Percentiles rank a stretch among this genome's conserved stretches.
Evolutionary conservation across 2,113 vertebrate species (phyloP).

Genomic region (Procavia capensis): DNA sequence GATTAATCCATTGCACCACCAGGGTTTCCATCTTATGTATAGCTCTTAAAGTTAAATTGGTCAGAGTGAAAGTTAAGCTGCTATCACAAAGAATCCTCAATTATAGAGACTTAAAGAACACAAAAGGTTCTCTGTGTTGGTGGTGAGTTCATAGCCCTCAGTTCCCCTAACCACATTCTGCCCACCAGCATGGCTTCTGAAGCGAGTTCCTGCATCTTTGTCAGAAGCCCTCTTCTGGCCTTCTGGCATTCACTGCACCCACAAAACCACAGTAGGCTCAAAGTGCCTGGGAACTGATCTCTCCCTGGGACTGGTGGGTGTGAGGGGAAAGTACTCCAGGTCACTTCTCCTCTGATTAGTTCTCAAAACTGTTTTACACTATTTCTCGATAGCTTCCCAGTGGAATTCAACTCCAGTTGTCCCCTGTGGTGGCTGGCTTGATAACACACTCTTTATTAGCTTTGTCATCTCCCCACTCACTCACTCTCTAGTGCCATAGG

Average conservation of each 20-base stretch:
- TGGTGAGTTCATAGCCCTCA: rapidly evolving
- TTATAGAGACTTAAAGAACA: neutral
- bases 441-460: neutral
- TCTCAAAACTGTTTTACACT: neutral
- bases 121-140: neutral
- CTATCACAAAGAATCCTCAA: neutral
- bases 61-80: neutral
- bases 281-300: neutral
- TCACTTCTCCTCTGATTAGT: neutral
- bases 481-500: neutral
- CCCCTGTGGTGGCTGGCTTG: neutral
- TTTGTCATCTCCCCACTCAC: neutral
- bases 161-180: neutral
- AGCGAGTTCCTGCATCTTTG: neutral
- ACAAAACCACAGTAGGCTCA: neutral
- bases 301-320: neutral
- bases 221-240: neutral
- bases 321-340: neutral
- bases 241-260: neutral
- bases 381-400: neutral
- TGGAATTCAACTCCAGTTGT: neutral
- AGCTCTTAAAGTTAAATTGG: neutral
- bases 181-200: neutral
- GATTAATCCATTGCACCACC: too few species aligned
- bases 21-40: too few species aligned